Evolutionary conservation across 2,113 vertebrate genomes (phyloP), one percentile per base, ranked within the genome.

Genomic region (Suncus etruscus): DNA sequence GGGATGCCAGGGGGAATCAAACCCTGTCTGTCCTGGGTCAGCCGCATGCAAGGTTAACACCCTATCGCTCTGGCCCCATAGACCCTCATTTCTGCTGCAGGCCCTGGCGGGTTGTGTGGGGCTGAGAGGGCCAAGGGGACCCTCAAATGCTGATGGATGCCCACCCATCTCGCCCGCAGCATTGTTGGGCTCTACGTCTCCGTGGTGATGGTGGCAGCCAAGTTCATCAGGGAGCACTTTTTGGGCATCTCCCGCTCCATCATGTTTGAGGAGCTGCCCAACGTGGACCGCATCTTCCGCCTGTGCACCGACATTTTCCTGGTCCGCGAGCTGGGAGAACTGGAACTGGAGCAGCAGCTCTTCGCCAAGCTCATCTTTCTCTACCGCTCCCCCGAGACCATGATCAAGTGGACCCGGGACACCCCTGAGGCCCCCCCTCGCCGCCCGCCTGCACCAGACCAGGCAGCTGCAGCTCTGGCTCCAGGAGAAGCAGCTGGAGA

Each of bases 181-280:
- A 98, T 98, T 0, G 94, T 97, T 0, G 98, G 98, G 25, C 97
- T 98, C 84, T 98, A 98, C 63, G 97, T 98, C 97, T 98, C 97
- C 0, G 97, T 98, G 54, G 98, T 98, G 84, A 95, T 98, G 84
- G 98, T 98, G 77, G 96, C 98, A 0, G 98, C 98, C 7, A 98
- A 98, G 96, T 98, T 98, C 83, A 98, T 98, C 89, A 94, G 97
- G 32, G 98, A 98, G 87, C 98, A 98, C 96, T 98, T 98, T 95
- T 98, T 97, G 0, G 96, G 98, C 47, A 98, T 98, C 86, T 98
- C 98, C 0, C 95, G 97, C 54, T 98, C 98, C 95, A 98, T 98
- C 95, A 98, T 97, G 98, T 98, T 98, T 1, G 98, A 98, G 91
- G 98, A 98, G 88, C 96, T 98, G 78, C 98, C 98, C 0, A 97